Percentiles rank a stretch among this genome's conserved stretches.
phyloP scores from a whole-genome alignment of 2,113 vertebrate genomes.

The Leucopternis melanops region DNA sequence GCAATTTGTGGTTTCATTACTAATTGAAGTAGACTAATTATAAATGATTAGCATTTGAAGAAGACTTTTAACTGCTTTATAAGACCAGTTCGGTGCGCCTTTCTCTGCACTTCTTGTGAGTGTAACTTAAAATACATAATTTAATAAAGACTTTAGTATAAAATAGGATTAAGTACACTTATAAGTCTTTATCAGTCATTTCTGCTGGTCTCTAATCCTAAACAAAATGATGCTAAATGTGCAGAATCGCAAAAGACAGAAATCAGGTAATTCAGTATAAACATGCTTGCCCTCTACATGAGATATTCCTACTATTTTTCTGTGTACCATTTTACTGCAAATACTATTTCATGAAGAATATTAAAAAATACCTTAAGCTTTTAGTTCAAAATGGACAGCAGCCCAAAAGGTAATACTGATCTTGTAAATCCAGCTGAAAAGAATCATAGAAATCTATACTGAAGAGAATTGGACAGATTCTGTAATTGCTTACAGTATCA shows the following conservation, averaged over 20 bases:
- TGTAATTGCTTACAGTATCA: not conserved
- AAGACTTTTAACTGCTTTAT: constrained; percentile 55
- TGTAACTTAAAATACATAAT: constrained; percentile 70
- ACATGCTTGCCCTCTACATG: not conserved
- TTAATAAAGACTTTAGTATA: constrained; percentile 69
- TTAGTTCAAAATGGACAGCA: not conserved
- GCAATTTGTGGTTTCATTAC: constrained; percentile 64
- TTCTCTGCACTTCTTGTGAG: constrained; percentile 14
- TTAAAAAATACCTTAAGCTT: not conserved
- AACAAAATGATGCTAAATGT: constrained; percentile 30
- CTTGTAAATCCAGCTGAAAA: not conserved
- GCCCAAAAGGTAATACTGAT: not conserved
- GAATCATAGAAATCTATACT: not conserved
- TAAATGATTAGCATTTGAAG: constrained; percentile 69
- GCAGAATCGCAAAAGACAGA: not conserved
- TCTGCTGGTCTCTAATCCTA: constrained; percentile 27
- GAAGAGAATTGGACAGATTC: not conserved
- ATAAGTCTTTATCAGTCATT: constrained; percentile 52
- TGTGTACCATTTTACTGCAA: not conserved
- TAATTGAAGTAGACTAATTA: constrained; percentile 69
- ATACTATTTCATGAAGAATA: not conserved
- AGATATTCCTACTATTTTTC: not conserved
- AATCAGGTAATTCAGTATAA: not conserved
- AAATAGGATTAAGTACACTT: constrained; percentile 70
- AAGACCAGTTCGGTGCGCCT: constrained; percentile 28